These are phyloP conservation scores for Sitodiplosis mosellana DNA, from an alignment of 1,140 invertebrate genomes.

Conservation along the genomic window DNA sequence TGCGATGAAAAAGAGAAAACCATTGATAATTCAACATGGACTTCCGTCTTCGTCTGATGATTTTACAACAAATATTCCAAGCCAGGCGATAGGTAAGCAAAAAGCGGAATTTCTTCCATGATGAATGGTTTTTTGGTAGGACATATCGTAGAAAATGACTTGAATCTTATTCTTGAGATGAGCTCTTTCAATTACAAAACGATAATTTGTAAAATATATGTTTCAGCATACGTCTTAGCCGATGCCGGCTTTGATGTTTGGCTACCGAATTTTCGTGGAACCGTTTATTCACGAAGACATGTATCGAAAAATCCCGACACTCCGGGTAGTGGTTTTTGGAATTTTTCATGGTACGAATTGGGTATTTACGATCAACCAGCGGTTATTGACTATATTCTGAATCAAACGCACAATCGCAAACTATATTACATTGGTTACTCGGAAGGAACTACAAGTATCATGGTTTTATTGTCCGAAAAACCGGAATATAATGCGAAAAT, in stretches of 20 bases:
- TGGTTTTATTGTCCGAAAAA: conserved; percentile 32
- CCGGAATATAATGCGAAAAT: conserved; percentile 44
- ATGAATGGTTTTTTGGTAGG: too few species aligned
- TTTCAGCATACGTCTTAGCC: too few species aligned
- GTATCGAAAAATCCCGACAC: conserved; percentile 26
- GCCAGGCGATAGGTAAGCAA: conserved; percentile 28
- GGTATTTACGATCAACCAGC: conserved; percentile 46
- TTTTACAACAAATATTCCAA: conserved; percentile 35
- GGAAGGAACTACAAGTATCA: conserved; percentile 32
- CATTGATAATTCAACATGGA: conserved; percentile 46
- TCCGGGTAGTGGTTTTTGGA: conserved; percentile 29
- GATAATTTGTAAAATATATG: too few species aligned
- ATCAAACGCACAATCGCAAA: conserved; percentile 28
- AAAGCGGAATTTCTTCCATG: too few species aligned
- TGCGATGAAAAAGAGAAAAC: conserved; percentile 14
- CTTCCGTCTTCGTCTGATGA: conserved; percentile 35
- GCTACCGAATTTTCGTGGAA: conserved; percentile 54
- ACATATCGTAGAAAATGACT: too few species aligned
- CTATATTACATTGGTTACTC: conserved; percentile 44
- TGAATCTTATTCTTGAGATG: too few species aligned
- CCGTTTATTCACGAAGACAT: conserved; percentile 41
- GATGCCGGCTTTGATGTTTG: too few species aligned
- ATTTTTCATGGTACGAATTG: conserved; percentile 50
- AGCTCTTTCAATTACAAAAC: too few species aligned
- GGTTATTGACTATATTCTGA: conserved; percentile 42